Base-by-base conservation (phyloP, 2,797 vertebrate species). In the Oryzias sinensis region DNA sequence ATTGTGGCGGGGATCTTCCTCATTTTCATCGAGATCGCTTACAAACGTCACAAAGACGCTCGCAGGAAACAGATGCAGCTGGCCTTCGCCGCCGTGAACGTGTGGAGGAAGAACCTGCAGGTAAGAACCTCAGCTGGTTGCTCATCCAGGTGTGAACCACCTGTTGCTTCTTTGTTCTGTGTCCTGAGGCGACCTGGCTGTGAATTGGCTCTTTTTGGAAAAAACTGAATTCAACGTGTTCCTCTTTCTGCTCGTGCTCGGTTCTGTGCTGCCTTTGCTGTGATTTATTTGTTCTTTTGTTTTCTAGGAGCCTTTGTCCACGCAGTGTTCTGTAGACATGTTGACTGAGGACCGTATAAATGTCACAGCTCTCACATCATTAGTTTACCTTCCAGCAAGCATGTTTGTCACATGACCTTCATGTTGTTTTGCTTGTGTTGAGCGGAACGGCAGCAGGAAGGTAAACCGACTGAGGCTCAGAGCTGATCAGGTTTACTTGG, bases 11-110 rank as follows among this genome's bases (percentile, higher is more conserved):
- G 97, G 40, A 97, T 98, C 90, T 98, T 98, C 91, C 93, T 98
- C 88, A 98, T 98, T 90, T 98, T 98, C 87, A 98, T 98, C 14
- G 97, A 98, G 82, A 98, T 98, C 1, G 97, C 97, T 64, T 98
- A 98, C 89, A 98, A 98, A 84, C 93, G 97, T 37, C 97, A 98
- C 90, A 98, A 98, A 89, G 97, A 98, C 1, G 97, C 97, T 3
- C 94, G 97, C 56, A 92, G 96, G 87, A 98, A 98, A 93, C 97
- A 98, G 93, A 98, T 98, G 97, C 97, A 98, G 90, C 93, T 98
- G 18, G 97, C 97, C 67, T 98, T 98, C 11, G 96, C 97, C 0
- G 97, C 96, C 2, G 97, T 98, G 65, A 98, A 98, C 59, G 97
- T 98, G 66, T 98, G 97, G 96, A 93, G 96, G 83, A 98, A 98